phyloP scores from a whole-genome alignment of 2,888 invertebrate genomes.

The Sepiola atlantica region DNA sequence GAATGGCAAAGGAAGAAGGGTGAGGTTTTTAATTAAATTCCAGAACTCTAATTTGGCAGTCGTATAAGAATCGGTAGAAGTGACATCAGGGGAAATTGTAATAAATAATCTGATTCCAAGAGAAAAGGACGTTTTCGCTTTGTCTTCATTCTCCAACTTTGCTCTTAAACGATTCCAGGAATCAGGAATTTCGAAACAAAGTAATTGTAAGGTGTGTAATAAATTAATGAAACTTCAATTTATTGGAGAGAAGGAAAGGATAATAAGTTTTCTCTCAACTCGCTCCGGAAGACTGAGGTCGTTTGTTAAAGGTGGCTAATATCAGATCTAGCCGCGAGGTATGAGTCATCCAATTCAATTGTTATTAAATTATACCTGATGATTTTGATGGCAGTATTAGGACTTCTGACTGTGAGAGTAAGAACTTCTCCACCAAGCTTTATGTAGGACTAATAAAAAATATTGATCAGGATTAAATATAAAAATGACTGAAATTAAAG shows the following conservation, averaged over 20 bases:
- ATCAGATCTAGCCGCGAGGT: too few relatives aligned
- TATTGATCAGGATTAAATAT: too few relatives aligned
- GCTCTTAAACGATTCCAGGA: background rate
- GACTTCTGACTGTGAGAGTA: too few relatives aligned
- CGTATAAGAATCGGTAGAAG: background rate
- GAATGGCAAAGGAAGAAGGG: background rate
- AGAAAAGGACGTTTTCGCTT: background rate
- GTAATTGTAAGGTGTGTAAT: background rate
- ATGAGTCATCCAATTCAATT: too few relatives aligned
- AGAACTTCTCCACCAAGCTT: too few relatives aligned
- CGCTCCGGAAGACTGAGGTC: too few relatives aligned
- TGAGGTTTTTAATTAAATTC: background rate
- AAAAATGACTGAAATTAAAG: too few relatives aligned
- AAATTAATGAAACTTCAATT: background rate
- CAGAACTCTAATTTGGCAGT: background rate
- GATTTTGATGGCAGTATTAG: too few relatives aligned
- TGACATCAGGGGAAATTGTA: background rate
- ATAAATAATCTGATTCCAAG: background rate
- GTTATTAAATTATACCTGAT: too few relatives aligned
- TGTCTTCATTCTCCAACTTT: background rate
- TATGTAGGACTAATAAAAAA: too few relatives aligned
- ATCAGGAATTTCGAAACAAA: background rate
- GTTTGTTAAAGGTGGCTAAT: too few relatives aligned
- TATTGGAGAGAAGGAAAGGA: background rate
- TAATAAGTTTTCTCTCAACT: too few relatives aligned